phyloP scores from a whole-genome alignment of 2,888 invertebrate genomes.

The Drosophila siamana region DNA sequence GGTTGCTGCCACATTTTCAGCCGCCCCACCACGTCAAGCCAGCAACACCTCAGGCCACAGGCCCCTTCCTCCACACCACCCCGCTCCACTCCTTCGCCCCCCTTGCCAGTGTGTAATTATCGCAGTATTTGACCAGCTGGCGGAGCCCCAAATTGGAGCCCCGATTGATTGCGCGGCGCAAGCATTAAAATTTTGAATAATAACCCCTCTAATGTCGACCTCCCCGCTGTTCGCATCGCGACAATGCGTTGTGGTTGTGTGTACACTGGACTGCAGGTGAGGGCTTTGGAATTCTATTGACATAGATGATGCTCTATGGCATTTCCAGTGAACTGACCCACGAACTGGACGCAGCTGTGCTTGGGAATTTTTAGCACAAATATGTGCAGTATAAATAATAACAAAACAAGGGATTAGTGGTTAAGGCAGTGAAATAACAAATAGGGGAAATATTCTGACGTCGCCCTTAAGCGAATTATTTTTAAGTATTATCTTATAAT shows the following conservation, averaged over 20 bases:
- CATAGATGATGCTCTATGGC: conserved; percentile 35
- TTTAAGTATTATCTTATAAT: not conserved
- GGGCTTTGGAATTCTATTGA: conserved; percentile 26
- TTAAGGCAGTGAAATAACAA: conserved; percentile 3
- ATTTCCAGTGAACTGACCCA: conserved; percentile 33
- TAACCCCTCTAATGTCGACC: conserved; percentile 17
- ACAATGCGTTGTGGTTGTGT: conserved; percentile 28
- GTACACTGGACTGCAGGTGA: conserved; percentile 54
- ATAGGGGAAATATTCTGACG: not conserved
- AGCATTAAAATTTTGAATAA: conserved; percentile 60
- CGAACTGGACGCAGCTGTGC: conserved; percentile 34
- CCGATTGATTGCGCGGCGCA: conserved; percentile 54
- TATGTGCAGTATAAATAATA: conserved; percentile 18
- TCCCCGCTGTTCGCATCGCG: not conserved
- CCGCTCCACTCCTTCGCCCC: not conserved
- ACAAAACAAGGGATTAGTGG: conserved; percentile 33
- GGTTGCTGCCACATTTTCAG: conserved; percentile 47
- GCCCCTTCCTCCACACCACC: not conserved
- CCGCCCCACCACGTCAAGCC: conserved; percentile 62
- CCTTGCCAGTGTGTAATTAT: conserved; percentile 20
- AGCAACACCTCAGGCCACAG: conserved; percentile 43
- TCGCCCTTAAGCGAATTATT: not conserved
- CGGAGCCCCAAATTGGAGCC: conserved; percentile 31
- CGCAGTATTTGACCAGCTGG: conserved; percentile 57
- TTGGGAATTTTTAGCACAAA: conserved; percentile 29